Conservation (phyloP, 2,888 invertebrate species). For the Lymantria monacha region DNA sequence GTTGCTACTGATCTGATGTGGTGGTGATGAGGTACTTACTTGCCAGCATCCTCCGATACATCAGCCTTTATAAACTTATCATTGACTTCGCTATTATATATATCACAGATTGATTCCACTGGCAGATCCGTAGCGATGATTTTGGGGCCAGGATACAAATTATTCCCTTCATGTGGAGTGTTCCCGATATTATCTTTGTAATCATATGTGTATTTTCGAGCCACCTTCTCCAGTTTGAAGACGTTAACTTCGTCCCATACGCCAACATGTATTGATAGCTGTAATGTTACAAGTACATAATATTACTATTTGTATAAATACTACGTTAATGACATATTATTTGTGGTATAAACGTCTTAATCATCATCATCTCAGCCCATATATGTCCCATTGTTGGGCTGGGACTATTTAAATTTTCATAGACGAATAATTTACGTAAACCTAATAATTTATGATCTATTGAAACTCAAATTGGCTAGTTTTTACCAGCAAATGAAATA, state of each 20-base stretch:
- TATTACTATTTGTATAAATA: too few species aligned
- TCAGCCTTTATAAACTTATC: neutral
- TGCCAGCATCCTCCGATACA: neutral
- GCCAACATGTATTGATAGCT: conserved; percentile 2
- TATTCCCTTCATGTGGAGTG: neutral
- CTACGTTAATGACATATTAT: too few species aligned
- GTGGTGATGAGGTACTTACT: neutral
- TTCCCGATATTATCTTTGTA: neutral
- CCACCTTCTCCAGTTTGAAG: neutral
- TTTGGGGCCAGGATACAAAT: neutral
- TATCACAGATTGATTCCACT: neutral
- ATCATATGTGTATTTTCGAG: neutral
- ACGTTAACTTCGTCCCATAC: neutral
- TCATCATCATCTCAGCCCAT: neutral
- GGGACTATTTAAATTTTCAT: too few species aligned
- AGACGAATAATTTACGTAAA: too few species aligned
- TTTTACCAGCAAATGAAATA: too few species aligned
- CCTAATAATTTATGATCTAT: too few species aligned
- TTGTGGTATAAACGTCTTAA: too few species aligned
- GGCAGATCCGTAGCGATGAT: neutral
- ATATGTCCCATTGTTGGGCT: neutral
- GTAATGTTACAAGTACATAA: neutral
- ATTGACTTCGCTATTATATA: neutral
- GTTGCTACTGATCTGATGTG: too few species aligned
- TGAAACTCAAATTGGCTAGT: too few species aligned